Percentiles rank a stretch among this genome's conserved stretches.
Conservation (phyloP, 1,140 invertebrate species). For the Lepidurus apus region DNA sequence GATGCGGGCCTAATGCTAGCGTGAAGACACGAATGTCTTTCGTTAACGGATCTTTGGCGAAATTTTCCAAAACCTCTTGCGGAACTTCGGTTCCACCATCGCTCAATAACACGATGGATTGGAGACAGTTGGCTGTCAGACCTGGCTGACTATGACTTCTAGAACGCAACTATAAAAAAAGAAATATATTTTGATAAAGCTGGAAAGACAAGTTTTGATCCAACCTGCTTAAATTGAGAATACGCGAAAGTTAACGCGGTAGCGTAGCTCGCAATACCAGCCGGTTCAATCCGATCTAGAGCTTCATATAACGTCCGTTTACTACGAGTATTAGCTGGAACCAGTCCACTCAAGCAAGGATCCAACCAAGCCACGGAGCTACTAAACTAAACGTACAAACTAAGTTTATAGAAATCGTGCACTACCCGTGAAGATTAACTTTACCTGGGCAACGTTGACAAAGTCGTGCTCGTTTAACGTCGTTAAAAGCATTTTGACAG, state of each 20-base stretch:
- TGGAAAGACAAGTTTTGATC: conserved; percentile 25
- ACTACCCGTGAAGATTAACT: conserved; percentile 40
- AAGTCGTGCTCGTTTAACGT: conserved; percentile 58
- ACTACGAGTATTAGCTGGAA: conserved; percentile 51
- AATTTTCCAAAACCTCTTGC: conserved; percentile 50
- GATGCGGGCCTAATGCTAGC: conserved; percentile 46
- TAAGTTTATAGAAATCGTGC: conserved; percentile 28
- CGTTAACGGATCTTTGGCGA: conserved; percentile 42
- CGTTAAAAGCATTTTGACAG: conserved; percentile 54
- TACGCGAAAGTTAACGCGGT: conserved; percentile 53
- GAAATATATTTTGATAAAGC: neutral
- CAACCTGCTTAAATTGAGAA: conserved; percentile 46
- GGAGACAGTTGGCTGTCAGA: conserved; percentile 49
- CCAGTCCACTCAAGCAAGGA: conserved; percentile 48
- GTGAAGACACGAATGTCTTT: conserved; percentile 43
- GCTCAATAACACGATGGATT: conserved; percentile 58
- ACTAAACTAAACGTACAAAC: conserved; percentile 43
- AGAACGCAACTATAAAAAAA: neutral
- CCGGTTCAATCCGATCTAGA: conserved; percentile 45
- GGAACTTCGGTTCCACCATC: conserved; percentile 58
- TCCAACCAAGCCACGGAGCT: conserved; percentile 44
- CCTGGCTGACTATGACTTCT: conserved; percentile 21
- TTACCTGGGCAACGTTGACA: conserved; percentile 52
- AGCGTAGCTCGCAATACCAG: conserved; percentile 53
- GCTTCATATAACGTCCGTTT: conserved; percentile 46